Base-by-base conservation (phyloP, 2,113 vertebrate genomes). In the Rhynchomys soricoides region DNA sequence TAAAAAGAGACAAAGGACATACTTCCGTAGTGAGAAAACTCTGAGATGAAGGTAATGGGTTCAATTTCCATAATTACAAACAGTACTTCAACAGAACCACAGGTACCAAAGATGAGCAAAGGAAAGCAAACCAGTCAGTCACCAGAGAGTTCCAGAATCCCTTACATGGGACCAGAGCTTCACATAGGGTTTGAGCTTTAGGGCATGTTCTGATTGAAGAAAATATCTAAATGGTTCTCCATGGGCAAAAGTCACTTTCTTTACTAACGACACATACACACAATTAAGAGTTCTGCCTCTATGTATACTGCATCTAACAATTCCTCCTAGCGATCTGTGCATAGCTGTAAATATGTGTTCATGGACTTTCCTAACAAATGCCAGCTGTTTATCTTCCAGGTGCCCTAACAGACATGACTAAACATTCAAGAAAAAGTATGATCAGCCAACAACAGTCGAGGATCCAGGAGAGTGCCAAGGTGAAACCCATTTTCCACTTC, bases 11-110 rank as follows among this genome's bases (percentile, higher is more conserved):
- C 29, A 78, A 90, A 40, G 40, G 5, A 6, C 37, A 4, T 43
- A 34, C 7, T 83, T 96, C 57, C 40, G 45, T 68, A 40, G 29
- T 50, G 52, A 95, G 78, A 64, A 93, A 90, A 91, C 92, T 71
- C 34, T 45, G 94, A 95, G 26, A 82, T 34, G 59, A 89, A 87
- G 26, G 37, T 55, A 43, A 50, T 0, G 5, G 75, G 83, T 92
- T 91, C 81, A 59, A 93, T 93, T 97, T 96, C 83, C 75, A 81
- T 89, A 94, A 93, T 71, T 75, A 93, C 77, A 91, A 81, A 50
- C 52, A 43, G 75, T 59, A 66, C 43, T 78, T 87, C 34, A 34
- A 5, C 78, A 86, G 68, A 83, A 55, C 86, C 71, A 19, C 48
- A 82, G n/a, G 64, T n/a, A 22, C 34, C 75, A 50, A 66, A 78